Evolutionary conservation across 30 jellyfish, hydroid and myxozoan species (phyloP).

Genomic region (Turritopsis rubra): DNA sequence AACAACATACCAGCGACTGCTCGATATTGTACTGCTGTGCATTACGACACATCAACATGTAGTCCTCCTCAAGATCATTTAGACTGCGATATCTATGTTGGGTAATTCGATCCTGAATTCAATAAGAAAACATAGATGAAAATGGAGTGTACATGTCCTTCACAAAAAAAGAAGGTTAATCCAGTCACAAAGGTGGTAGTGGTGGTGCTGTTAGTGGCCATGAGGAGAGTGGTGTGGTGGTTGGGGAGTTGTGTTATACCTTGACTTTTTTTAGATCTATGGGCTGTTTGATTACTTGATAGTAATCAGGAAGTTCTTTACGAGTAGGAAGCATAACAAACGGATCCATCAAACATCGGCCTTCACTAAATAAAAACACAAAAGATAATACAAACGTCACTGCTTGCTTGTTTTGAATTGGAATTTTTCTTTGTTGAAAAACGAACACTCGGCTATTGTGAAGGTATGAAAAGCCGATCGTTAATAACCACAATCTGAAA

Average conservation of each 20-base stretch:
- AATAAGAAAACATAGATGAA: background rate
- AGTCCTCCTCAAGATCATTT: slow-evolving; percentile 82
- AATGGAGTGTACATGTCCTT: background rate
- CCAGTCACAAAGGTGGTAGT: background rate
- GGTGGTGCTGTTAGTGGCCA: too few species aligned
- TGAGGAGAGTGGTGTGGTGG: too few species aligned
- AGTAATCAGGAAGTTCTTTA: slow-evolving; percentile 93
- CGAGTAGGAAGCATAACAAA: slow-evolving; percentile 89
- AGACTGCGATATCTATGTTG: slow-evolving; percentile 73
- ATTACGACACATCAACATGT: slow-evolving; percentile 85
- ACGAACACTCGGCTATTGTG: too few species aligned
- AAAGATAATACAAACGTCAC: too few species aligned
- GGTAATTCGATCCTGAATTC: slow-evolving; percentile 67
- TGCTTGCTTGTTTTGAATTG: too few species aligned
- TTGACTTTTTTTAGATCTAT: slow-evolving; percentile 87
- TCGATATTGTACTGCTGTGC: slow-evolving; percentile 94
- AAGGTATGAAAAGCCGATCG: too few species aligned
- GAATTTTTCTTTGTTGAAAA: too few species aligned
- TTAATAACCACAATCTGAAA: background rate
- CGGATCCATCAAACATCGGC: slow-evolving; percentile 77
- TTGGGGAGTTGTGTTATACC: too few species aligned
- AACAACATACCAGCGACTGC: slow-evolving; percentile 77
- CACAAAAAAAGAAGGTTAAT: background rate
- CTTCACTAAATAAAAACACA: too few species aligned
- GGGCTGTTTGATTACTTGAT: slow-evolving; percentile 87